Conservation (phyloP, 2,797 vertebrate species). For the Myotis pilosus region DNA sequence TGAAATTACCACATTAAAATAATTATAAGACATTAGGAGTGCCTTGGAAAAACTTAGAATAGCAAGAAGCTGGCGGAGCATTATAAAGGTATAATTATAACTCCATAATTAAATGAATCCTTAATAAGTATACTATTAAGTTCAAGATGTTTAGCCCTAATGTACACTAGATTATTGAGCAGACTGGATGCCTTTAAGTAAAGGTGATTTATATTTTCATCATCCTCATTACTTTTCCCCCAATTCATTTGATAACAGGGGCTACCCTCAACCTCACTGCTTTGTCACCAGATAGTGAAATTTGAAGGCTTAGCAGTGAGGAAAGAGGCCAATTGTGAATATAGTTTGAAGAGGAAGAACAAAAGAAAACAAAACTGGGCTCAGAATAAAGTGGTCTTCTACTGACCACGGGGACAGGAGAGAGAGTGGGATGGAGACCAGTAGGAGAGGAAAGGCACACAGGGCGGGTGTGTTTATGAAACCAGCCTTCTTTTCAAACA, state of each 20-base stretch:
- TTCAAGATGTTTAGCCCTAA: slow-evolving; percentile 33
- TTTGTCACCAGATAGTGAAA: not conserved
- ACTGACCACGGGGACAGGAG: rapidly evolving
- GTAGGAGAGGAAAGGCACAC: not conserved
- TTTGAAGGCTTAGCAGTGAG: not conserved
- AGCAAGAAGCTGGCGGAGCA: slow-evolving; percentile 15
- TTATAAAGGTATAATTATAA: slow-evolving; percentile 64
- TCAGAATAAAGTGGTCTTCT: not conserved
- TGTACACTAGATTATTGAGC: not conserved
- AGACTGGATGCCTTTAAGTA: not conserved
- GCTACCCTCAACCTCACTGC: not conserved
- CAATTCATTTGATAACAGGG: not conserved
- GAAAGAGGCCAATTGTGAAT: not conserved
- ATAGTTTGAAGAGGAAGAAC: not conserved
- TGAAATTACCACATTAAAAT: slow-evolving; percentile 52
- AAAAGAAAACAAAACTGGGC: not conserved
- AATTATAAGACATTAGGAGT: slow-evolving; percentile 59
- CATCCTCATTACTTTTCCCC: not conserved
- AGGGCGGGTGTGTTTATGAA: not conserved
- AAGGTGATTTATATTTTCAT: slow-evolving; percentile 60
- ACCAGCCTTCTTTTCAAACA: not conserved
- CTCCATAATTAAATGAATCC: slow-evolving; percentile 32
- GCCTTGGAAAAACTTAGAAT: slow-evolving; percentile 29
- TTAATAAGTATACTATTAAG: slow-evolving; percentile 63
- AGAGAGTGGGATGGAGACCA: rapidly evolving